phyloP scores from a whole-genome alignment of 2,113 vertebrate species.

The Pygathrix nemaeus region DNA sequence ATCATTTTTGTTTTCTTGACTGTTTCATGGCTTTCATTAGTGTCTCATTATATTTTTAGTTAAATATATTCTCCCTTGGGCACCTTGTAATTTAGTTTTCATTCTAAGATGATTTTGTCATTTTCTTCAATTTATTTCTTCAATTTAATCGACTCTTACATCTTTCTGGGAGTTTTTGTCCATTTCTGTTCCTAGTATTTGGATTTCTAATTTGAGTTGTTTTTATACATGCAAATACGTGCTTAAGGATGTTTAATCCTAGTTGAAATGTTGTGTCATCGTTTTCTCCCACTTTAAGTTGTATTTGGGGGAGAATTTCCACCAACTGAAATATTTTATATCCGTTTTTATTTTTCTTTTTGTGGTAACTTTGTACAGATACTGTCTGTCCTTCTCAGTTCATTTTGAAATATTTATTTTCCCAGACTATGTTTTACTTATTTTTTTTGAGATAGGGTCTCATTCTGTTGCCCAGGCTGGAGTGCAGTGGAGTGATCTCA shows the following conservation, averaged over 20 bases:
- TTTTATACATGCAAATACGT: not conserved
- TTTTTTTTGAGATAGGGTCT: too few relatives aligned
- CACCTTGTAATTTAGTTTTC: constrained; percentile 12
- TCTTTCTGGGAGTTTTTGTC: not conserved
- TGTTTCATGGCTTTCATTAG: constrained; percentile 4
- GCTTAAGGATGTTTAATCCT: not conserved
- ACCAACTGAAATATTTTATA: not conserved
- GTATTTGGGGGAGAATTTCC: not conserved
- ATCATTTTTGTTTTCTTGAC: not conserved
- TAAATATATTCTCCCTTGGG: not conserved
- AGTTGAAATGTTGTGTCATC: not conserved
- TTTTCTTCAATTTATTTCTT: not conserved
- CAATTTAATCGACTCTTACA: not conserved
- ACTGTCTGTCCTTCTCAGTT: not conserved
- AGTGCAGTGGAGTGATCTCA: too few relatives aligned
- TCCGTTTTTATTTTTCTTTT: constrained; percentile 17
- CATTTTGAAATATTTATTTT: constrained; percentile 37
- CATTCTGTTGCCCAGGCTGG: too few relatives aligned
- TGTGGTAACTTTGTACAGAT: not conserved
- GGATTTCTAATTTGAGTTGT: constrained; percentile 29
- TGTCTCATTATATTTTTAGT: constrained; percentile 20
- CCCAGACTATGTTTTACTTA: not conserved
- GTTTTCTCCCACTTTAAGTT: not conserved
- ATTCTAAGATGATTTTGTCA: not conserved
- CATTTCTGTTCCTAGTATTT: not conserved